Percentiles rank a stretch among this genome's conserved stretches.
Conservation (phyloP, 1,140 invertebrate species). For the Galleria mellonella region DNA sequence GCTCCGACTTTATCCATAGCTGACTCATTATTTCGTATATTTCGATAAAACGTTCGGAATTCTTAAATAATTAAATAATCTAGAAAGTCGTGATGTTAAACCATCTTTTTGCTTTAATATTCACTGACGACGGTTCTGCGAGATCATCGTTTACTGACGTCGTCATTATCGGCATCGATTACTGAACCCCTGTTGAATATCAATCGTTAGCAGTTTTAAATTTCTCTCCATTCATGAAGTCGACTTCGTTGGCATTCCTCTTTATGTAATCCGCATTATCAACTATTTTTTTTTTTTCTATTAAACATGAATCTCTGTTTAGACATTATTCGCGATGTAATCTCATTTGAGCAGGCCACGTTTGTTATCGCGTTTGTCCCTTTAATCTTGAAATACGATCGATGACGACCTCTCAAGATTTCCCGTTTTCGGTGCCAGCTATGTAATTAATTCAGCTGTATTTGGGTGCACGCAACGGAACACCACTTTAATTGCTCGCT, state of each 20-base stretch:
- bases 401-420: not conserved
- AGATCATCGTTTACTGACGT: slow-evolving; percentile 18
- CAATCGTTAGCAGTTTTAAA: slow-evolving; percentile 18
- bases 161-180: slow-evolving; percentile 22
- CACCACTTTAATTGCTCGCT: slow-evolving; percentile 1
- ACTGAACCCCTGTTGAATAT: slow-evolving; percentile 13
- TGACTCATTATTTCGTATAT: too few relatives aligned
- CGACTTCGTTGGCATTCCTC: too few relatives aligned
- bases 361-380: not conserved
- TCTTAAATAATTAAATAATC: not conserved
- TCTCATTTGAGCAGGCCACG: not conserved
- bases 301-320: too few relatives aligned
- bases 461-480: not conserved
- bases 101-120: slow-evolving; percentile 9
- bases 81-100: slow-evolving; percentile 1
- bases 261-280: too few relatives aligned
- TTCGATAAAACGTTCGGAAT: not conserved
- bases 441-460: not conserved
- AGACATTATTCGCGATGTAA: too few relatives aligned
- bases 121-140: slow-evolving; percentile 3
- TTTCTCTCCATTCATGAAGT: slow-evolving; percentile 6
- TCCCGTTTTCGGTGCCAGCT: too few relatives aligned
- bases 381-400: slow-evolving; percentile 2
- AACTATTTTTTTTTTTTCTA: too few relatives aligned
- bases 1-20: not conserved